Evolutionary conservation across 2,888 invertebrate genomes (phyloP).

Genomic region (Prosopocoilus inquinatus): DNA sequence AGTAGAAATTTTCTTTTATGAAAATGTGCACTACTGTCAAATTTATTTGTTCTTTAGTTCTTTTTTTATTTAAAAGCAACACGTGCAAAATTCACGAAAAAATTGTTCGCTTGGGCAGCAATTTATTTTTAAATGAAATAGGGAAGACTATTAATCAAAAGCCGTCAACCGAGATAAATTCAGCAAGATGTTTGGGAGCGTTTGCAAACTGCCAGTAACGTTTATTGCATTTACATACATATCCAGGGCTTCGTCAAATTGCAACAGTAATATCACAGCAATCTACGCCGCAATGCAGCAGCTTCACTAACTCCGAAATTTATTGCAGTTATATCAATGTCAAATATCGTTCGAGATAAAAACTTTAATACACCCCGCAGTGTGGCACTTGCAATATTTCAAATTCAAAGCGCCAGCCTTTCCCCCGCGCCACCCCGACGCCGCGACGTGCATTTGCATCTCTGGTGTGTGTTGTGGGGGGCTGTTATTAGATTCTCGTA

Average conservation of each 20-base stretch:
- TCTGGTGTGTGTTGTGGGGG: slow-evolving; percentile 13
- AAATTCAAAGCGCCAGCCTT: neutral
- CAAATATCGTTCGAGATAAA: neutral
- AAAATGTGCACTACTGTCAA: no score
- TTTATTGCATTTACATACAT: slow-evolving; percentile 1
- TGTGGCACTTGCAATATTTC: neutral
- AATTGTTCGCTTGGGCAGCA: no score
- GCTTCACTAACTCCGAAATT: neutral
- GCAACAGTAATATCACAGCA: neutral
- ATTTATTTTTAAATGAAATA: neutral
- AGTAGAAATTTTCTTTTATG: no score
- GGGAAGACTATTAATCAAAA: neutral
- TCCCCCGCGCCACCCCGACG: no score
- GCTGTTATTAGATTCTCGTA: slow-evolving; percentile 38
- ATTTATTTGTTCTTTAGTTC: no score
- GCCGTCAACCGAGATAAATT: neutral
- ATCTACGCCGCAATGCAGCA: neutral
- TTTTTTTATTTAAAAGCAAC: no score
- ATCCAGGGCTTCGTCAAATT: neutral
- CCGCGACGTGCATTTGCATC: neutral
- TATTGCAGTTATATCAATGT: neutral
- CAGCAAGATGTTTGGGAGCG: neutral
- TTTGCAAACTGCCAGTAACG: neutral
- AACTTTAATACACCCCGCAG: neutral
- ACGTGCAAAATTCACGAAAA: no score